These are phyloP conservation scores for Periophthalmodon schlosseri DNA, from an alignment of 2,113 vertebrate species.

Conservation along the genomic window DNA sequence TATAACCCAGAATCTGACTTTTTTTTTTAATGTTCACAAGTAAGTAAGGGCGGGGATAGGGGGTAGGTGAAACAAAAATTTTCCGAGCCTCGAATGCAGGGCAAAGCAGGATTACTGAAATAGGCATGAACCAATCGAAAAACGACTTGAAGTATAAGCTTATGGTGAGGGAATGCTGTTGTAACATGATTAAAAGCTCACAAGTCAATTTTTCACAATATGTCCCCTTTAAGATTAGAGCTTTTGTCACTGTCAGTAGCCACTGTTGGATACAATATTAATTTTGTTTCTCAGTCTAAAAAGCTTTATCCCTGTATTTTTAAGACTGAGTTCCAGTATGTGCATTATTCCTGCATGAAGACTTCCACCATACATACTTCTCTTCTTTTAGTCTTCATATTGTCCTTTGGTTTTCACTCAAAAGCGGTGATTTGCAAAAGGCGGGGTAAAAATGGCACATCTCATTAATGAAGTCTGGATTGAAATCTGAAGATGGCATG, in stretches of 20 bases:
- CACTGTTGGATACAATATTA: neutral
- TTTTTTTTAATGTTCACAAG: too few species aligned
- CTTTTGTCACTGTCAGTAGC: neutral
- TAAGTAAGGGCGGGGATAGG: too few species aligned
- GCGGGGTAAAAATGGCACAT: slow-evolving; percentile 32
- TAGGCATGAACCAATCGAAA: too few species aligned
- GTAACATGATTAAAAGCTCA: too few species aligned
- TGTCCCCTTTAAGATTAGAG: neutral
- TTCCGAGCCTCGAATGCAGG: too few species aligned
- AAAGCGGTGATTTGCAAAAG: neutral
- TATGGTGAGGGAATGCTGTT: too few species aligned
- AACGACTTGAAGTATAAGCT: too few species aligned
- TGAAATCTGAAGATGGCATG: slow-evolving; percentile 48
- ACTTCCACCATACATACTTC: neutral
- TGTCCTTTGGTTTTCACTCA: slow-evolving; percentile 42
- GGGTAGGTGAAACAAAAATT: too few species aligned
- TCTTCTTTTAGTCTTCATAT: neutral
- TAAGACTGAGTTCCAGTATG: neutral
- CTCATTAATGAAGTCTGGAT: slow-evolving; percentile 36
- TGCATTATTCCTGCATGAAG: neutral
- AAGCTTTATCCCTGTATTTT: neutral
- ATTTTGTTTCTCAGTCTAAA: neutral
- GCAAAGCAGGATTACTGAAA: too few species aligned
- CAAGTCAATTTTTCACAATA: neutral
- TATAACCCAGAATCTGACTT: too few species aligned